Percentiles rank a stretch among this genome's conserved stretches.
Evolutionary conservation across 2,888 invertebrate species (phyloP).

Genomic region (Scaptodrosophila latifasciaeformis): DNA sequence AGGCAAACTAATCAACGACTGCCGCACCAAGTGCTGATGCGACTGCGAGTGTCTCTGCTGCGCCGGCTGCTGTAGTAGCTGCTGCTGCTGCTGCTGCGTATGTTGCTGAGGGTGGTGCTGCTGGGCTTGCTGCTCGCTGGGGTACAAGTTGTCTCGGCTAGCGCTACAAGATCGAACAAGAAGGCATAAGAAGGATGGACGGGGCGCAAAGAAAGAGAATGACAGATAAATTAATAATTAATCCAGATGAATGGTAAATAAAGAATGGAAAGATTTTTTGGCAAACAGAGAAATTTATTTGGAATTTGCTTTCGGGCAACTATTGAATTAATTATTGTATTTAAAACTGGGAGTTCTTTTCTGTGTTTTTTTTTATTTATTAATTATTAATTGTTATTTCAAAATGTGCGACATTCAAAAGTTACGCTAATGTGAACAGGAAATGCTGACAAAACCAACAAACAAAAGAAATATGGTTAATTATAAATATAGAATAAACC

Average conservation of each 20-base stretch:
- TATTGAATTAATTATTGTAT: too few relatives aligned
- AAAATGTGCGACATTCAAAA: conserved; percentile 15
- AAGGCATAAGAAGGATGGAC: not conserved
- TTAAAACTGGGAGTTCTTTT: too few relatives aligned
- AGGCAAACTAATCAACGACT: conserved; percentile 74
- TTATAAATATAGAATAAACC: not conserved
- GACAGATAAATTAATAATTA: too few relatives aligned
- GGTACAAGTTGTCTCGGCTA: conserved; percentile 74
- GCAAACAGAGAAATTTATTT: conserved; percentile 49
- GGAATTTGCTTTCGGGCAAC: too few relatives aligned
- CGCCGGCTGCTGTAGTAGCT: conserved; percentile 29
- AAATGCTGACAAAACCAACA: conserved; percentile 27
- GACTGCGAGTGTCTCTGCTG: conserved; percentile 67
- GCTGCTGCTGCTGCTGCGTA: conserved; percentile 44
- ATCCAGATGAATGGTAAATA: too few relatives aligned
- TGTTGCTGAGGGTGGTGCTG: conserved; percentile 44
- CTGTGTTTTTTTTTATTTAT: too few relatives aligned
- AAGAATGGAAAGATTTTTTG: conserved; percentile 35
- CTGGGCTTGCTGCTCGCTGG: conserved; percentile 51
- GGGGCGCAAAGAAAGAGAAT: too few relatives aligned
- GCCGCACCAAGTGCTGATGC: conserved; percentile 73
- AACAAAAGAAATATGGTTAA: not conserved
- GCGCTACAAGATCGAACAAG: conserved; percentile 66
- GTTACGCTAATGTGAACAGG: conserved; percentile 63
- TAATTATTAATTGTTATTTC: too few relatives aligned